These are phyloP conservation scores for Tupaia chinensis DNA, from an alignment of 2,113 vertebrate species.

Conservation along the genomic window DNA sequence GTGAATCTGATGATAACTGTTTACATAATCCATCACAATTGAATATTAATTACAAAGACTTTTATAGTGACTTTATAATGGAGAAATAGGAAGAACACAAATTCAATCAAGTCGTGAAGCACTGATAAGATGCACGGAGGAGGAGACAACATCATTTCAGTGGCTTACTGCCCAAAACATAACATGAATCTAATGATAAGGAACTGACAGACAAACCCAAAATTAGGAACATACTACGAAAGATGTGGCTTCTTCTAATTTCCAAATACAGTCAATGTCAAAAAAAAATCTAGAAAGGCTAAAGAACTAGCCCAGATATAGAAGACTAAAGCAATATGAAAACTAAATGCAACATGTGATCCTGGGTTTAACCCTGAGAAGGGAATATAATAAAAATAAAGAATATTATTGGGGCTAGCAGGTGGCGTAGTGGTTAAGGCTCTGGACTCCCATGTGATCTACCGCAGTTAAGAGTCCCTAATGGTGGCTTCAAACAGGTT, in stretches of 20 bases:
- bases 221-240: background rate
- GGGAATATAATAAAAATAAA: background rate
- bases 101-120: background rate
- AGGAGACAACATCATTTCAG: background rate
- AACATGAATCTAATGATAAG: background rate
- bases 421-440: no score
- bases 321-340: background rate
- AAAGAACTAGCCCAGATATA: background rate
- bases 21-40: background rate
- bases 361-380: background rate
- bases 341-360: background rate
- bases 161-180: background rate
- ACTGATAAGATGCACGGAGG: background rate
- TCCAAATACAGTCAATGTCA: background rate
- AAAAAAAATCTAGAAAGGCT: background rate
- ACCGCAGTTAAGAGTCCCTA: no score
- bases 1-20: background rate
- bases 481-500: no score
- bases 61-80: background rate
- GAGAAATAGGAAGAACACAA: background rate
- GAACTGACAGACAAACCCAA: background rate
- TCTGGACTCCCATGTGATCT: no score
- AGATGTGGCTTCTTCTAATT: background rate
- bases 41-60: background rate
- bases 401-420: no score